Evolutionary conservation across 2,888 invertebrate species (phyloP), one percentile per base, ranked within the genome.

Genomic region (Cryptocephalus moraei): DNA sequence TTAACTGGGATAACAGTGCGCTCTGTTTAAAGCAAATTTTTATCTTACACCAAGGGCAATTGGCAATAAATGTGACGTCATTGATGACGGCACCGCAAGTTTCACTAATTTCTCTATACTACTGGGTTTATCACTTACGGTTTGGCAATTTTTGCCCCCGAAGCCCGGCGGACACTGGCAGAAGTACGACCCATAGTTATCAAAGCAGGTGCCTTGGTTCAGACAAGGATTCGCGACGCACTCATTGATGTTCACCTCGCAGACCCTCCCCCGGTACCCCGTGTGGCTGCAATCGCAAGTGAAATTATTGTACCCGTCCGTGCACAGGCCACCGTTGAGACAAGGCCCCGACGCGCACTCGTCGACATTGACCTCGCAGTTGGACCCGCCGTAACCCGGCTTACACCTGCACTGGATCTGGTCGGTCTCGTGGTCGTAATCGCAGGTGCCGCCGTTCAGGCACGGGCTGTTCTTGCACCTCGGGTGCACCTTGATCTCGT

Each of bases 121-220:
- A n/a, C n/a, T n/a, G n/a, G n/a, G n/a, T 9, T 9, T n/a, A 34
- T 36, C 14, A 65, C 71, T 69, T 60, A 82, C 82, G 64, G 74
- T 72, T 62, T 88, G 84, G 65, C 91, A 91, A 53, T 84, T 81
- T 50, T 79, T 79, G 31, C 91, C 91, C 46, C 81, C 83, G 72
- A 82, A 91, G n/a, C 88, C 88, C 9, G 78, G 74, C 46, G 75
- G 75, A 68, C 91, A 91, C 59, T 83, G 82, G 66, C 91, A 91
- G 55, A 82, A 74, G 63, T 81, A 91, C 44, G 82, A 76, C 10
- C 90, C 90, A 68, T 89, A 89, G 46, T 82, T 86, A 69, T 90
- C 87, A 68, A 82, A 88, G 71, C 91, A 91, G 40, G 78, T 75
- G 31, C 88, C 90, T 54, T 80, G 79, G 56, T 88, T 86, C 42